A percentile compares a stretch with the other conserved stretches of the same genome.
Evolutionary conservation across 2,797 vertebrate genomes (phyloP).

Genomic region (Chanos chanos): DNA sequence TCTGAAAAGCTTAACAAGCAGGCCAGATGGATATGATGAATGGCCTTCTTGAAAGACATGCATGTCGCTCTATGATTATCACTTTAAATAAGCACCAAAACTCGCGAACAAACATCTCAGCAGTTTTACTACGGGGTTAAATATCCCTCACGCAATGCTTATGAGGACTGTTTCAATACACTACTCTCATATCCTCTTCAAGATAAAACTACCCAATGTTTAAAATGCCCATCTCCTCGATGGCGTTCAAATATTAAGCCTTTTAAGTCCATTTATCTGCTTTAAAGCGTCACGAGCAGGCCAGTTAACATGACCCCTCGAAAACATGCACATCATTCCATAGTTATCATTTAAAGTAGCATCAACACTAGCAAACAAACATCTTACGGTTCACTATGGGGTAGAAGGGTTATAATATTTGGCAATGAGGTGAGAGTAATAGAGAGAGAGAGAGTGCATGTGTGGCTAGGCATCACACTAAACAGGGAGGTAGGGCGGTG

Average conservation of each 20-base stretch:
- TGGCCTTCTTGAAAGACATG: not conserved
- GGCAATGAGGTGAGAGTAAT: conserved; percentile 26
- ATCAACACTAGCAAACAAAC: not conserved
- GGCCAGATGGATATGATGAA: not conserved
- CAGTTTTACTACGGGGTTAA: conserved; percentile 8
- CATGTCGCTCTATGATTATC: conserved; percentile 11
- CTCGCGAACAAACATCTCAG: not conserved
- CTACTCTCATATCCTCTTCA: no score
- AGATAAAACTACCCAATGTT: no score
- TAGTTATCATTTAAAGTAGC: no score
- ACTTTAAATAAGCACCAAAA: no score
- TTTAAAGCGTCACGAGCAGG: no score
- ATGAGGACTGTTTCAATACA: no score
- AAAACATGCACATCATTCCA: no score
- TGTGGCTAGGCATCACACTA: conserved; percentile 22
- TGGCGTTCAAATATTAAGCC: not conserved
- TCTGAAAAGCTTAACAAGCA: not conserved
- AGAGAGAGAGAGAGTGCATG: conserved; percentile 7
- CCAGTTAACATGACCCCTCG: no score
- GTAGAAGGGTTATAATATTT: conserved; percentile 29
- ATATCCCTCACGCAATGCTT: no score
- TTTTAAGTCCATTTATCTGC: not conserved
- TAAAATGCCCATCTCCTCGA: no score
- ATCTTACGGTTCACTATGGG: conserved; percentile 1
- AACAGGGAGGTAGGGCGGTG: conserved; percentile 39